These are phyloP conservation scores for Bombus breviceps DNA, from an alignment of 1,140 invertebrate species.

Conservation along the genomic window DNA sequence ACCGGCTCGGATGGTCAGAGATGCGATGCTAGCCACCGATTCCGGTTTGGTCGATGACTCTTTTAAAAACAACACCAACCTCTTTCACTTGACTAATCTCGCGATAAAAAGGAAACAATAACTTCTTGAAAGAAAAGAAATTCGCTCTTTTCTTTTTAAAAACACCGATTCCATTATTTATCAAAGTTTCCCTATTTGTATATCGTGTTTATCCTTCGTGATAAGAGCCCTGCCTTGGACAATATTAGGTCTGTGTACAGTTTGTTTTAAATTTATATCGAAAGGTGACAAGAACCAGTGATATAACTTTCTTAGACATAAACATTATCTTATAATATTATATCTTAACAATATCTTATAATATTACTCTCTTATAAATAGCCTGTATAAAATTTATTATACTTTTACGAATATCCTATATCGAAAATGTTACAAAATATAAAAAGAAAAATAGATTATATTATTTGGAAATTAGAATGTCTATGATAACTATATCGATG, in stretches of 20 bases:
- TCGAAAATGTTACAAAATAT: too few relatives aligned
- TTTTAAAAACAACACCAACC: slow-evolving; percentile 49
- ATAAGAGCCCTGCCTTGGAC: background rate
- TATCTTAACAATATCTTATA: too few relatives aligned
- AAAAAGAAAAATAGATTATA: too few relatives aligned
- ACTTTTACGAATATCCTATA: too few relatives aligned
- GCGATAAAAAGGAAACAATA: background rate
- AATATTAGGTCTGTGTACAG: background rate
- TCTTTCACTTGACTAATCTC: background rate
- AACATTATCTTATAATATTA: too few relatives aligned
- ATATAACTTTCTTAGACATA: too few relatives aligned
- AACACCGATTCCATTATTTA: background rate
- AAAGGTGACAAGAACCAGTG: too few relatives aligned
- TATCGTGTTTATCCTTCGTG: background rate
- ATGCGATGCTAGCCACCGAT: slow-evolving; percentile 32
- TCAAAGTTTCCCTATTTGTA: background rate
- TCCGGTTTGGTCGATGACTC: slow-evolving; percentile 57
- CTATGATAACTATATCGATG: too few relatives aligned
- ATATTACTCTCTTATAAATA: too few relatives aligned
- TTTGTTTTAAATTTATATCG: too few relatives aligned
- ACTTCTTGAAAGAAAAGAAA: background rate
- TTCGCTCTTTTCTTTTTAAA: background rate
- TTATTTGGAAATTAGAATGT: too few relatives aligned
- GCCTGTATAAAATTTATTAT: too few relatives aligned
- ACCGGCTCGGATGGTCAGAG: slow-evolving; percentile 58